Evolutionary conservation across 2,797 vertebrate species (phyloP), one percentile per base, ranked within the genome.

Genomic region (Adelosebastes latens): DNA sequence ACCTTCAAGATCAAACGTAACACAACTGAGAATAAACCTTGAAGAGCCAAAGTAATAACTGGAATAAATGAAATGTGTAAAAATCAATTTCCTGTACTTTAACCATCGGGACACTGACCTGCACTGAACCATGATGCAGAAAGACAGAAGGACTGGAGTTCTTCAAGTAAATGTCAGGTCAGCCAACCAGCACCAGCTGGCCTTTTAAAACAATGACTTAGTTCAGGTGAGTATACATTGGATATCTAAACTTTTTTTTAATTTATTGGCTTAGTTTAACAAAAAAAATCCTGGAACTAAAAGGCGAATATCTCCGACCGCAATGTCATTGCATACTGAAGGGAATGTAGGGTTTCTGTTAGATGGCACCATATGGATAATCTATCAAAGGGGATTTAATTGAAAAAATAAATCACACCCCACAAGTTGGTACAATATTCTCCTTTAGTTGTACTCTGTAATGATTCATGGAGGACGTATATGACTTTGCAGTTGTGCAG

Each of bases 401-500:
- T 90, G 85, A 88, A 89, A 84, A 85, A 89, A 91, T 88, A 92
- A 92, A 91, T 94, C 89, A 86, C 73, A 86, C 7, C 53, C 42
- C 82, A 83, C 79, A 86, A 79, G 82, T 87, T 87, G 75, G 82
- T 77, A 39, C 84, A 91, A 90, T 86, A 84, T 84, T 27, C 70
- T 53, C 60, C 53, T 65, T 88, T 76, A 83, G 79, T 77, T 80
- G 83, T 82, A 59, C 63, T 81, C 72, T 68, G 53, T 70, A 75
- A 84, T 92, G 83, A 91, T 86, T 92, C 83, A 91, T 78, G 22
- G 65, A 85, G 79, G 85, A 64, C 5, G 78, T 75, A 53, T 68
- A 22, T 79, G 80, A 84, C 75, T 87, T 83, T 83, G 79, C 81
- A 81, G 84, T 75, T 77, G 70, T 56, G 83, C 79, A 65, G 79